These are phyloP conservation scores for Drosophila pandora DNA, from an alignment of 1,140 invertebrate species.

Conservation along the genomic window DNA sequence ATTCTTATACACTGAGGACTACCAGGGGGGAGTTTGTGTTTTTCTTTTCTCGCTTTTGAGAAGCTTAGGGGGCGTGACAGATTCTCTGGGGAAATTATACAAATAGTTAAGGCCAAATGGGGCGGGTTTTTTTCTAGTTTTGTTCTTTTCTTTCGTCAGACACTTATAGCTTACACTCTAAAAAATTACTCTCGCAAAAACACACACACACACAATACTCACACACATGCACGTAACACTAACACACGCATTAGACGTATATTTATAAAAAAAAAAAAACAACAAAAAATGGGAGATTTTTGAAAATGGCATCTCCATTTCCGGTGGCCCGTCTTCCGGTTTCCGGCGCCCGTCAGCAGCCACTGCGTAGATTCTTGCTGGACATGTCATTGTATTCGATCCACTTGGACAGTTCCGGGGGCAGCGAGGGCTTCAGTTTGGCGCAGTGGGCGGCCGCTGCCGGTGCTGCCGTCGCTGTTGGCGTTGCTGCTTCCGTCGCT, in stretches of 20 bases:
- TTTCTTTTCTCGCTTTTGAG: neutral
- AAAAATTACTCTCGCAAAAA: slow-evolving; percentile 21
- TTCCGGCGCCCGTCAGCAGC: slow-evolving; percentile 66
- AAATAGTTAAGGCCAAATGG: slow-evolving; percentile 44
- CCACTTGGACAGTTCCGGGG: slow-evolving; percentile 86
- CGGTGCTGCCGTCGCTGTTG: slow-evolving; percentile 13
- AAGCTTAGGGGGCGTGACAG: slow-evolving; percentile 14
- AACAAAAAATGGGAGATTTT: slow-evolving; percentile 2
- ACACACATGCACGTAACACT: slow-evolving; percentile 20
- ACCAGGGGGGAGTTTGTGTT: slow-evolving; percentile 13
- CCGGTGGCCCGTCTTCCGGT: slow-evolving; percentile 2
- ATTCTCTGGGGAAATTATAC: slow-evolving; percentile 34
- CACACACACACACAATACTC: slow-evolving; percentile 22
- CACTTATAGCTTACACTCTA: slow-evolving; percentile 48
- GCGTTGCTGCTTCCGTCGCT: slow-evolving; percentile 4
- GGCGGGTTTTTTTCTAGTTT: slow-evolving; percentile 16
- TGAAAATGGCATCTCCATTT: slow-evolving; percentile 1
- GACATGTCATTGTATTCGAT: slow-evolving; percentile 89
- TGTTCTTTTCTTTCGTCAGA: slow-evolving; percentile 18
- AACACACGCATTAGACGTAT: neutral
- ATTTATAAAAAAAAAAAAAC: slow-evolving; percentile 3
- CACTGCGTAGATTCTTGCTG: slow-evolving; percentile 86
- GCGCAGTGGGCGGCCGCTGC: slow-evolving; percentile 33
- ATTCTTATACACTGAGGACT: slow-evolving; percentile 43
- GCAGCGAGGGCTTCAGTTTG: slow-evolving; percentile 86